Conservation (phyloP, 1,140 invertebrate genomes). For the Scaptomyza pallida region DNA sequence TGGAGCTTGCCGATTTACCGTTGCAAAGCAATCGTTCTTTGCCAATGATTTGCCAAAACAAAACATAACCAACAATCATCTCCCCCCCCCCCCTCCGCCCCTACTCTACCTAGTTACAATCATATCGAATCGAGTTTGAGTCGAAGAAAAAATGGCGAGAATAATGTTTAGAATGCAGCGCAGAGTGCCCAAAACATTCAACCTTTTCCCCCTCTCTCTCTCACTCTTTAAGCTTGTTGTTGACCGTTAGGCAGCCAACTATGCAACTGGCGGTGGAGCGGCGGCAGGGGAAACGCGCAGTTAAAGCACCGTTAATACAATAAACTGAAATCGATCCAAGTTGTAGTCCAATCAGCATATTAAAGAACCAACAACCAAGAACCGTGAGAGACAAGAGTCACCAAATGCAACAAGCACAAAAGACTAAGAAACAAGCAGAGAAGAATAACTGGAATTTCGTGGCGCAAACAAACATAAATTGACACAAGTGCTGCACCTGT, state of each 20-base stretch:
- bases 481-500: neutral
- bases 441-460: neutral
- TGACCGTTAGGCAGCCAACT: constrained; percentile 21
- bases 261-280: too few species aligned
- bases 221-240: neutral
- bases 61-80: neutral
- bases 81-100: neutral
- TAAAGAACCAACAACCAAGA: neutral
- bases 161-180: neutral
- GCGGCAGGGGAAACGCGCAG: constrained; percentile 2
- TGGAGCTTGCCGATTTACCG: constrained; percentile 55
- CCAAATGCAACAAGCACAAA: neutral
- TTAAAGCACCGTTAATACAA: constrained; percentile 35
- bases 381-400: neutral
- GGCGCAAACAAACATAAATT: neutral
- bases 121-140: constrained; percentile 16
- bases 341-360: constrained; percentile 4
- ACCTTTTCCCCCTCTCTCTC: neutral
- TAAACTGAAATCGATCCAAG: constrained; percentile 38
- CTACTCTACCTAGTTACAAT: neutral
- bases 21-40: constrained; percentile 58
- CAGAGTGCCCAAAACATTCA: neutral
- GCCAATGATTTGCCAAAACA: constrained; percentile 63
- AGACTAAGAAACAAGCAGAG: neutral
- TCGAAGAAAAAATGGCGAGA: neutral